A percentile compares a stretch with the other conserved stretches of the same genome.
Evolutionary conservation across 2,888 invertebrate genomes (phyloP).

Genomic region (Andrena hattorfiana): DNA sequence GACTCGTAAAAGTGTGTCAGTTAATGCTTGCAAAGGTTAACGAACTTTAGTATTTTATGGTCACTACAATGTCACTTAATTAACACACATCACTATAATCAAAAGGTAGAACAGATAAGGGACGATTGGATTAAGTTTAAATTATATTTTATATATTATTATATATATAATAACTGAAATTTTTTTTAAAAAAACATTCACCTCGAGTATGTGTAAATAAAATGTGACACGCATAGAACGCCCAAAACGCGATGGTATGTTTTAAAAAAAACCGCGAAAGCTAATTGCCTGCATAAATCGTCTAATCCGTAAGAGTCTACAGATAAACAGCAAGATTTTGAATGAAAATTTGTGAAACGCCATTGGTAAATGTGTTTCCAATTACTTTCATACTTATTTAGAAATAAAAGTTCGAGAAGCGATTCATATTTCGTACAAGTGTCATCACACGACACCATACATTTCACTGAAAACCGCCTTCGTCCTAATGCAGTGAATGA

Average conservation of each 20-base stretch:
- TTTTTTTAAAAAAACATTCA: no score
- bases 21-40: no score
- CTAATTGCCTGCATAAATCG: neutral
- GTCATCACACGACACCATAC: neutral
- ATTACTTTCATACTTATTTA: neutral
- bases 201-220: no score
- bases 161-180: no score
- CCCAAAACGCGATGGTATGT: neutral
- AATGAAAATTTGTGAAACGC: neutral
- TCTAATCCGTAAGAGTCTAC: neutral
- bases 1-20: no score
- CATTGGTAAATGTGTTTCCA: neutral
- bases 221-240: neutral
- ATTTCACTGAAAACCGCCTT: neutral
- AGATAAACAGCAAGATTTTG: neutral
- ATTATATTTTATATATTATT: no score
- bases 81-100: no score
- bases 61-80: no score
- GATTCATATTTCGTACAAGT: neutral
- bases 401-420: neutral
- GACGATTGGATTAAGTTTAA: no score
- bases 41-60: no score
- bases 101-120: no score
- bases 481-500: neutral
- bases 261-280: slow-evolving; percentile 38